phyloP scores from a whole-genome alignment of 2,888 invertebrate genomes.

The Caenorhabditis becei region DNA sequence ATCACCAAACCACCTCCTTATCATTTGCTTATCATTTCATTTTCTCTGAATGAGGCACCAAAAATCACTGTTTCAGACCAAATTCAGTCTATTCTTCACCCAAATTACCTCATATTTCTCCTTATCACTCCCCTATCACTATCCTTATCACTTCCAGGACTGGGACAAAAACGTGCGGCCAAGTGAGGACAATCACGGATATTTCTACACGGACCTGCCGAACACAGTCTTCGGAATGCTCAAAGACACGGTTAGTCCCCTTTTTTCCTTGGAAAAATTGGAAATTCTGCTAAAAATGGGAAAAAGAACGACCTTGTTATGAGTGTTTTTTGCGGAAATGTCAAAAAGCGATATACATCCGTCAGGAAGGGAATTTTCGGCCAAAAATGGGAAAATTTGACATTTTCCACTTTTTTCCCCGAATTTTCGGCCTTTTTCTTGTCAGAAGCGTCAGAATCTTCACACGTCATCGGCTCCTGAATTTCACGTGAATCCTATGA shows the following conservation, averaged over 20 bases:
- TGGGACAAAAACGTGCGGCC: slow-evolving; percentile 90
- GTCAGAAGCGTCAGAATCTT: slow-evolving; percentile 10
- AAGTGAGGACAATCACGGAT: slow-evolving; percentile 88
- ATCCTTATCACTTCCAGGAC: slow-evolving; percentile 85
- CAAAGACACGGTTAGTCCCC: slow-evolving; percentile 89
- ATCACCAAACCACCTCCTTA: no score
- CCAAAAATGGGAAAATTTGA: no score
- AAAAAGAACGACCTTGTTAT: background rate
- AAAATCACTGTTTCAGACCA: no score
- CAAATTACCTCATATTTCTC: no score
- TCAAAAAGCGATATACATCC: no score
- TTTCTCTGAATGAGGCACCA: no score
- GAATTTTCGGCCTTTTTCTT: background rate
- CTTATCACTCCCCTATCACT: no score
- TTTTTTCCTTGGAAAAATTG: background rate
- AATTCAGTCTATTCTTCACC: no score
- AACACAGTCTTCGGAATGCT: slow-evolving; percentile 99
- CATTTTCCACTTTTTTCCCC: no score
- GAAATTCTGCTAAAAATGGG: no score
- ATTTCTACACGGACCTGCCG: slow-evolving; percentile 93
- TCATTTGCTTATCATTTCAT: no score
- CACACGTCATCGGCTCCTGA: slow-evolving; percentile 1
- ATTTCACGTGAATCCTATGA: slow-evolving; percentile 32
- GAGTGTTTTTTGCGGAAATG: slow-evolving; percentile 1
- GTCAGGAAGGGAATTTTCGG: no score